Evolutionary conservation across 2,113 vertebrate species (phyloP).

Genomic region (Corvus cornix): DNA sequence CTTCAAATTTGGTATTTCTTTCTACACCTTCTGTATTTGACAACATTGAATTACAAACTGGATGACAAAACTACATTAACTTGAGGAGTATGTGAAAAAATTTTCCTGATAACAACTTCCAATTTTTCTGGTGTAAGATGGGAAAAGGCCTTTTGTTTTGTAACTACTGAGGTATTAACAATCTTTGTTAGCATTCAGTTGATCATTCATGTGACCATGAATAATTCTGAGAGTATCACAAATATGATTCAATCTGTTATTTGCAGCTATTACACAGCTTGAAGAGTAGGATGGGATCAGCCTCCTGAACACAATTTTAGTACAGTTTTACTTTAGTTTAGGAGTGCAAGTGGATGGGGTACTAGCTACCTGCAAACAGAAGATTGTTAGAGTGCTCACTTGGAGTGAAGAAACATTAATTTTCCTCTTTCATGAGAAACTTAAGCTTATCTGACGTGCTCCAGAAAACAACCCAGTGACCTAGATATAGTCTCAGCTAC

Average conservation of each 20-base stretch:
- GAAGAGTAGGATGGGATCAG: neutral
- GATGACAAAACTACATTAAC: neutral
- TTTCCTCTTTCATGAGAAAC: neutral
- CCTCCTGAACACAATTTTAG: neutral
- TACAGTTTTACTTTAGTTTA: neutral
- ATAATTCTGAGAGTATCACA: neutral
- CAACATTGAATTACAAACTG: neutral
- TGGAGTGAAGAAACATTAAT: neutral
- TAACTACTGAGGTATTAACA: neutral
- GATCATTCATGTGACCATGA: neutral
- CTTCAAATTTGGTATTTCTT: neutral
- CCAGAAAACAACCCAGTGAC: neutral
- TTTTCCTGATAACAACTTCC: neutral
- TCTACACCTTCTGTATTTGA: neutral
- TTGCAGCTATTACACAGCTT: neutral
- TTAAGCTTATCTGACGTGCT: neutral
- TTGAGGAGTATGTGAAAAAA: neutral
- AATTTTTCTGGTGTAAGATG: neutral
- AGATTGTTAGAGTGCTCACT: neutral
- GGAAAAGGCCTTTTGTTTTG: neutral
- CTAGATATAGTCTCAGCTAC: neutral
- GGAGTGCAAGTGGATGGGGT: neutral
- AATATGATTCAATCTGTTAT: neutral
- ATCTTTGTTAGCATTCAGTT: neutral
- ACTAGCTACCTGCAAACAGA: neutral